Base-by-base conservation (phyloP, 1,140 invertebrate genomes). In the Trichogramma pretiosum region DNA sequence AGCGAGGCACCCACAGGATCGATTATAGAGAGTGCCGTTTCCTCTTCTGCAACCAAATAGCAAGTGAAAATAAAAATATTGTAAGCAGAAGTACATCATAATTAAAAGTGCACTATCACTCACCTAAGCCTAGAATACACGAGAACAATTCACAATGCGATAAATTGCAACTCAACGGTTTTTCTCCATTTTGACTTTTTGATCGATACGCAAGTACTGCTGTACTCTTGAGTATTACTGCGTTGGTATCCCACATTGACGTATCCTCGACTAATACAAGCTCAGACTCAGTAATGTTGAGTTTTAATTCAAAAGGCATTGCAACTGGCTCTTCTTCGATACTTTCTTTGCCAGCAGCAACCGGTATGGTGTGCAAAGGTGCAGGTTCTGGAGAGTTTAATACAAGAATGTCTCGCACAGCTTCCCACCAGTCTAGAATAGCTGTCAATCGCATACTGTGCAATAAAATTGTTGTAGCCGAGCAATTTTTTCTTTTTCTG, bases 371-470 rank as follows among this genome's bases (percentile, higher is more conserved):
- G 21, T 49, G 53, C 32, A 41, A 34, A 3, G 44, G 60, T 47
- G 64, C 61, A 0, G 68, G 70, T 45, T 67, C 63, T 0, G 67
- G 58, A 0, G 65, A 59, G 37, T 74, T 67, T 0, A 71, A 35
- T 7, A 77, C 58, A 0, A 98, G 73, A 66, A 94, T 98, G 55
- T 91, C 82, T 55, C 80, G 79, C 0, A 90, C 78, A 10, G 82
- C 79, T 61, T 93, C 82, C 79, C 94, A 85, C 89, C 93, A 98
- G 67, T 96, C 92, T 55, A 96, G 74, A 37, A 97, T 85, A 0
- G 89, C 85, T 77, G 97, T 93, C 5, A 98, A 68, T 38, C 93
- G 76, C 89, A 98, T 95, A 62, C 95, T 94, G 64, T 97, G 95
- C 3, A 98, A 72, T 16, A 98, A 70, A 44, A 98, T 83, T 1